Evolutionary conservation across 2,797 vertebrate species (phyloP).

Genomic region (Amblyopsis hoosieri): DNA sequence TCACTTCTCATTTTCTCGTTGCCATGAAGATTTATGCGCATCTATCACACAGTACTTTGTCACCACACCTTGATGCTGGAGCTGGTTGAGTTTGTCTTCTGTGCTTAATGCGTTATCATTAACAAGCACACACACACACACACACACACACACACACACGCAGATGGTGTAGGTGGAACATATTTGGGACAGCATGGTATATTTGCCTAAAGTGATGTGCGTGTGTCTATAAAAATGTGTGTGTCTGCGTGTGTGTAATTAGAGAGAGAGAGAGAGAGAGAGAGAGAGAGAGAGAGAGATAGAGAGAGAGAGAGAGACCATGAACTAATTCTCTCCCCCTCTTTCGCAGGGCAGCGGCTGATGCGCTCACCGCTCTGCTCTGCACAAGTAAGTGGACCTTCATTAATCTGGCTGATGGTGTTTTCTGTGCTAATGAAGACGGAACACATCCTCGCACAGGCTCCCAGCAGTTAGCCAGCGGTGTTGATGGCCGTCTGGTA

Average conservation of each 20-base stretch:
- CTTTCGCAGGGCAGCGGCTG: conserved; percentile 83
- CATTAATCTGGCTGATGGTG: conserved; percentile 11
- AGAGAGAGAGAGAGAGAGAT: neutral
- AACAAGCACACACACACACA: neutral
- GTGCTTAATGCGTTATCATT: too few species aligned
- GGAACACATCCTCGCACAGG: neutral
- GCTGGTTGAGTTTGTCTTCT: neutral
- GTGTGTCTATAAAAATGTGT: neutral
- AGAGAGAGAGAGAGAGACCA: conserved; percentile 3
- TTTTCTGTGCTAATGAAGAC: neutral
- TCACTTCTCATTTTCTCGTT: too few species aligned
- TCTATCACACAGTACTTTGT: neutral
- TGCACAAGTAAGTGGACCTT: conserved; percentile 86
- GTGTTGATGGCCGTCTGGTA: too few species aligned
- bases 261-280: neutral
- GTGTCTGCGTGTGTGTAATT: neutral
- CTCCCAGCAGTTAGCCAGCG: neutral
- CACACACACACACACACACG: neutral
- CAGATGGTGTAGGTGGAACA: too few species aligned
- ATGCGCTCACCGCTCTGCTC: conserved; percentile 84
- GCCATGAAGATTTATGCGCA: conserved; percentile 3
- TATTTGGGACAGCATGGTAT: neutral
- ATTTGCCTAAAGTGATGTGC: neutral
- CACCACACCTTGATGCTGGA: neutral
- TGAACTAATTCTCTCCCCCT: conserved; percentile 33